These are phyloP conservation scores for Electrona antarctica DNA, from an alignment of 2,113 vertebrate genomes.

Conservation along the genomic window DNA sequence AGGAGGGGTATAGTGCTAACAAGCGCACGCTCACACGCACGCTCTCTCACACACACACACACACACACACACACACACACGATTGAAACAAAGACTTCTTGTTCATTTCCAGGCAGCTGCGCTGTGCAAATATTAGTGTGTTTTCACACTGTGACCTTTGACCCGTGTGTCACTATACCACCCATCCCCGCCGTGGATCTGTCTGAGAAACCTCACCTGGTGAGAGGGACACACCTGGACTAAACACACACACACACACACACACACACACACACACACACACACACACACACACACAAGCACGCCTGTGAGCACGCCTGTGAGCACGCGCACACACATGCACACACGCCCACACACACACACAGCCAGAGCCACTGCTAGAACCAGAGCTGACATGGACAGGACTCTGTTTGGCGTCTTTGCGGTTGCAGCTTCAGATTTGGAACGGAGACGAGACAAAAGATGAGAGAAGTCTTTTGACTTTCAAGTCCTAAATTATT, in stretches of 20 bases:
- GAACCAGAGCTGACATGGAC: too few relatives aligned
- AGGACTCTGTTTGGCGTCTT: too few relatives aligned
- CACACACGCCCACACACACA: neutral
- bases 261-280: neutral
- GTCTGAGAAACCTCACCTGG: neutral
- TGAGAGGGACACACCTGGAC: neutral
- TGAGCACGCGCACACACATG: neutral
- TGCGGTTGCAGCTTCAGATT: too few relatives aligned
- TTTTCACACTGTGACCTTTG: conserved; percentile 17
- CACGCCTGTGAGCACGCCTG: too few relatives aligned
- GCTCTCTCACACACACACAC: neutral
- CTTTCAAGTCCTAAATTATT: neutral
- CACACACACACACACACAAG: neutral
- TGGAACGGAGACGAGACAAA: neutral
- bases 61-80: neutral
- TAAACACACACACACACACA: neutral
- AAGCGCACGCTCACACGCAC: neutral
- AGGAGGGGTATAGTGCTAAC: neutral
- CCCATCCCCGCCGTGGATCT: neutral
- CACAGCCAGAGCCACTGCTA: neutral
- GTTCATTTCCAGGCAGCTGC: conserved; percentile 36
- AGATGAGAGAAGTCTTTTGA: neutral
- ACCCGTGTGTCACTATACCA: neutral
- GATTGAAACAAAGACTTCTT: conserved; percentile 37
- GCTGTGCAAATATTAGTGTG: conserved; percentile 12